Conservation (phyloP, 2,797 vertebrate species). For the Girardinus metallicus region DNA sequence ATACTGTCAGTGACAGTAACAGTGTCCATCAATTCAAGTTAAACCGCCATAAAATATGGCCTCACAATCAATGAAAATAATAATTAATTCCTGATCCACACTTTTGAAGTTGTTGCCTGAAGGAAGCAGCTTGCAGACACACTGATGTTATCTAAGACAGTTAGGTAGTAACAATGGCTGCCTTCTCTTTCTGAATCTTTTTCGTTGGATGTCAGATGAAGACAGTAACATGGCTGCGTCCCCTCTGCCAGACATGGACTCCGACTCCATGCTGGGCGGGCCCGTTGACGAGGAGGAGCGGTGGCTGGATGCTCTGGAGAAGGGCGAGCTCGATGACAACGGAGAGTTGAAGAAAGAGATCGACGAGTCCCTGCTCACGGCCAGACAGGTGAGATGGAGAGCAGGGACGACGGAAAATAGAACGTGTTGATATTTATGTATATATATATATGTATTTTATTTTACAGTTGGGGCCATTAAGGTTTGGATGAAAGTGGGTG, state of each 20-base stretch:
- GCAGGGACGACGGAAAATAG: neutral
- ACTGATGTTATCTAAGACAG: neutral
- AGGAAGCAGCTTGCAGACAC: neutral
- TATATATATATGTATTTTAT: too few relatives aligned
- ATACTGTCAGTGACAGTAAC: neutral
- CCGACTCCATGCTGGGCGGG: constrained; percentile 77
- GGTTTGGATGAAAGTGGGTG: neutral
- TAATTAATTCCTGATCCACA: neutral
- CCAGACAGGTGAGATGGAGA: constrained; percentile 85
- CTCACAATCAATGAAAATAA: neutral
- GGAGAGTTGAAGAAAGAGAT: constrained; percentile 96
- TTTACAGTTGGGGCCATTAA: neutral
- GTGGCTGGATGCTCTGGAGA: constrained; percentile 95
- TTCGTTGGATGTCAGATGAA: constrained; percentile 82
- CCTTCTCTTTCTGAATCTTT: neutral
- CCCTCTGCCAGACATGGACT: constrained; percentile 86
- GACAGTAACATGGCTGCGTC: constrained; percentile 95
- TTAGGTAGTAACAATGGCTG: neutral
- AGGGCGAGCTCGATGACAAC: constrained; percentile 94
- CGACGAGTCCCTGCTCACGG: constrained; percentile 91
- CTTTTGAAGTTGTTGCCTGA: neutral
- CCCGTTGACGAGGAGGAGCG: constrained; percentile 93
- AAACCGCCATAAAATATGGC: neutral
- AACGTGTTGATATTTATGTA: too few relatives aligned
- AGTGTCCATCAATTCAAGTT: neutral